Evolutionary conservation across 2,797 vertebrate species (phyloP).

Genomic region (Notoglanidium macrostoma): DNA sequence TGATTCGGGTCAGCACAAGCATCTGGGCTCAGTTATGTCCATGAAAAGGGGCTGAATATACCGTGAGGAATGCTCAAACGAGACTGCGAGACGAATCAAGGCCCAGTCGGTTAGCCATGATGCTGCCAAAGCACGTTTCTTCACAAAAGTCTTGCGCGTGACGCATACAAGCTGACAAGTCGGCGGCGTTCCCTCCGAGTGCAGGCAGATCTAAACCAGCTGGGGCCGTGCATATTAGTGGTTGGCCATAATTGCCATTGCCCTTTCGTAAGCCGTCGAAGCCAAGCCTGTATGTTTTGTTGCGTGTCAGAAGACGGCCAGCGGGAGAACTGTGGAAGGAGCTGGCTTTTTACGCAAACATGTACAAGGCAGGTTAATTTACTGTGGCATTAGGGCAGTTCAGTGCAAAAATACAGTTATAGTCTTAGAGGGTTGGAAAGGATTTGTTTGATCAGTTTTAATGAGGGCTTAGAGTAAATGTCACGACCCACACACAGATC

Average conservation of each 20-base stretch:
- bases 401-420: conserved; percentile 51
- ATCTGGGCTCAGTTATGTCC: conserved; percentile 62
- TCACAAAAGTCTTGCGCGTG: conserved; percentile 57
- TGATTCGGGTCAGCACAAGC: conserved; percentile 64
- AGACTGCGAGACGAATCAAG: conserved; percentile 60
- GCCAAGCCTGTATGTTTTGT: conserved; percentile 60
- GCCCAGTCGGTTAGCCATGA: conserved; percentile 57
- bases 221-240: conserved; percentile 68
- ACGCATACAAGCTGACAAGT: conserved; percentile 64
- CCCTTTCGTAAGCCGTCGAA: conserved; percentile 36
- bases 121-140: conserved; percentile 71
- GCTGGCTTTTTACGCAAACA: conserved; percentile 17
- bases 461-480: background rate
- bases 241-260: conserved; percentile 68
- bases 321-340: conserved; percentile 62
- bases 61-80: conserved; percentile 65
- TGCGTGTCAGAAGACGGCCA: conserved; percentile 53
- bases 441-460: conserved; percentile 42
- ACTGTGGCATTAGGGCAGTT: conserved; percentile 60
- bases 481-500: background rate
- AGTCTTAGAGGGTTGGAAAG: conserved; percentile 42
- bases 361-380: conserved; percentile 43
- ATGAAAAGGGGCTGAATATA: conserved; percentile 61
- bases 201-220: conserved; percentile 73
- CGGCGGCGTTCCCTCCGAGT: conserved; percentile 60